Conservation (phyloP, 2,888 invertebrate genomes). For the Leucophora obtusa region DNA sequence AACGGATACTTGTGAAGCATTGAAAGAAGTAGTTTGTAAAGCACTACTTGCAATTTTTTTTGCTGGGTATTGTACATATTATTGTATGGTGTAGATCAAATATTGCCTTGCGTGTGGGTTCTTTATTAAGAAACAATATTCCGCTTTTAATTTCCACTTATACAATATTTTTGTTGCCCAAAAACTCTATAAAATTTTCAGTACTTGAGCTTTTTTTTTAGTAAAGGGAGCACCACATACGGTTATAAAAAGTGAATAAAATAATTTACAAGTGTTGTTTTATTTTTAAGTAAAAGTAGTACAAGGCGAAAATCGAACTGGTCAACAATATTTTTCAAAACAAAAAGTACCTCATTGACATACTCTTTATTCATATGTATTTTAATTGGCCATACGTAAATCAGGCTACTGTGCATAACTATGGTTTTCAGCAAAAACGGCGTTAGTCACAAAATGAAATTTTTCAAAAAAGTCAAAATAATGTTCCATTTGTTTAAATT, state of each 20-base stretch:
- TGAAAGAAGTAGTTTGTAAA: too few species aligned
- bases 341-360: neutral
- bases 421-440: too few species aligned
- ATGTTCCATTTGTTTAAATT: too few species aligned
- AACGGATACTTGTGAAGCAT: too few species aligned
- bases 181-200: neutral
- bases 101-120: too few species aligned
- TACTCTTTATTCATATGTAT: neutral
- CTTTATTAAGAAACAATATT: too few species aligned
- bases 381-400: neutral
- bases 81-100: too few species aligned
- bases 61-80: too few species aligned
- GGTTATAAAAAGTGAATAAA: conserved; percentile 30
- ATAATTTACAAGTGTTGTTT: neutral
- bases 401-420: too few species aligned
- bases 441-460: too few species aligned
- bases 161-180: neutral
- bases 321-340: conserved; percentile 25
- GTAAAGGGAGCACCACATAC: neutral
- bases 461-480: too few species aligned
- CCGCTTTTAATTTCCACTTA: neutral
- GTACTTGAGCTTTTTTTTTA: conserved; percentile 1
- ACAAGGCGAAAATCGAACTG: conserved; percentile 50
- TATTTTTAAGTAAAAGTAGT: conserved; percentile 26
- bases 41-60: too few species aligned